Evolutionary conservation across 2,113 vertebrate species (phyloP).

Genomic region (Aspiorhynchus laticeps): DNA sequence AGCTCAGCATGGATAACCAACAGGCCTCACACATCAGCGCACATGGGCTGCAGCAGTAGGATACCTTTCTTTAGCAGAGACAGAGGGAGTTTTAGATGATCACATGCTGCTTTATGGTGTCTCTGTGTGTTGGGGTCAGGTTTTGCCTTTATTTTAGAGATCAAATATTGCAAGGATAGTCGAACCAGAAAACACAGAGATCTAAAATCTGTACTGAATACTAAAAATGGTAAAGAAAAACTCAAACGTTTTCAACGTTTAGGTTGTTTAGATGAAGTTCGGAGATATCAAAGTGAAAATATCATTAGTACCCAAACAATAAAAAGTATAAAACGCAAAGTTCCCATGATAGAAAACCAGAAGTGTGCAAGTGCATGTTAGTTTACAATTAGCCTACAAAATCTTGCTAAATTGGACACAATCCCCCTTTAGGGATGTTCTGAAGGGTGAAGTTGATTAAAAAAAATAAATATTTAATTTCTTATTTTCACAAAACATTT

Average conservation of each 20-base stretch:
- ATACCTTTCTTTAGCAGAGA: not conserved
- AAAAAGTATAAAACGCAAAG: not conserved
- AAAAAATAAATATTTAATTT: too few relatives aligned
- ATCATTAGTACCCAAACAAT: not conserved
- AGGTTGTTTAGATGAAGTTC: not conserved
- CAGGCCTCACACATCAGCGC: slow-evolving; percentile 29
- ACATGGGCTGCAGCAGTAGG: slow-evolving; percentile 6
- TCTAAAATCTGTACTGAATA: not conserved
- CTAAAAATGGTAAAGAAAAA: not conserved
- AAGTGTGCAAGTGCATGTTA: not conserved
- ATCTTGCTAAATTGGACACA: not conserved
- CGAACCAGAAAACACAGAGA: not conserved
- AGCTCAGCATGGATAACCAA: slow-evolving; percentile 27
- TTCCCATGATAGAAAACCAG: not conserved
- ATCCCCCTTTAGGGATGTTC: not conserved
- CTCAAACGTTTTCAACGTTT: not conserved
- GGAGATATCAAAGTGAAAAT: not conserved
- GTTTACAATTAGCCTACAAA: not conserved
- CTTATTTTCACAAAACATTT: not conserved
- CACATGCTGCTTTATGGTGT: not conserved
- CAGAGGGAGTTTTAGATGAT: not conserved
- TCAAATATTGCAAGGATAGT: not conserved
- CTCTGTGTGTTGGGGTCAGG: not conserved
- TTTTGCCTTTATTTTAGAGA: not conserved
- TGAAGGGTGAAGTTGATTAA: not conserved